A percentile compares a stretch with the other conserved stretches of the same genome.
These are phyloP conservation scores for Lipotes vexillifer DNA, from an alignment of 2,113 vertebrate genomes.

Conservation along the genomic window DNA sequence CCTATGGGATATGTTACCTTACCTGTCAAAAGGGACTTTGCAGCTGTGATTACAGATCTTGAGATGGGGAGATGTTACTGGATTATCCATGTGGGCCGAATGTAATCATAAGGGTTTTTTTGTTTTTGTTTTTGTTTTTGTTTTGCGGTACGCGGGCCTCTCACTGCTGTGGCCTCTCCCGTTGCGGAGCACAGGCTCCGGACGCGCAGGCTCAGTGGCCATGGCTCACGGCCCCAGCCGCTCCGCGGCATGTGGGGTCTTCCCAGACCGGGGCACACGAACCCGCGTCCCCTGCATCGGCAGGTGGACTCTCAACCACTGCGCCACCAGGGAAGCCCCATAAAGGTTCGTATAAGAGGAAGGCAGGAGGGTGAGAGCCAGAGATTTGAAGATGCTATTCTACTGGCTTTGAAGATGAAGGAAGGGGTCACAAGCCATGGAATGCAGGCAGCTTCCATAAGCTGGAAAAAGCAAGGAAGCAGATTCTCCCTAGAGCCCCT, in stretches of 20 bases:
- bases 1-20: background rate
- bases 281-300: too few species aligned
- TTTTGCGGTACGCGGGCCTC: too few species aligned
- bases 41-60: background rate
- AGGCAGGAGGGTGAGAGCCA: too few species aligned
- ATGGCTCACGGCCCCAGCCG: too few species aligned
- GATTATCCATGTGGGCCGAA: background rate
- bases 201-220: too few species aligned
- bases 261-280: too few species aligned
- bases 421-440: background rate
- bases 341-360: background rate
- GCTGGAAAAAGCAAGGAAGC: background rate
- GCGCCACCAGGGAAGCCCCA: too few species aligned
- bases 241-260: too few species aligned
- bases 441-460: background rate
- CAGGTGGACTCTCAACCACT: too few species aligned
- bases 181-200: too few species aligned
- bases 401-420: background rate
- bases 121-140: too few species aligned
- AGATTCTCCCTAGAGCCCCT: background rate
- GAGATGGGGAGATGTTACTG: background rate
- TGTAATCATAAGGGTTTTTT: background rate
- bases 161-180: too few species aligned
- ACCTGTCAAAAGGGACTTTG: background rate
- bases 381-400: background rate